Conservation (phyloP, 1,140 invertebrate species). For the Brachionus calyciflorus region DNA sequence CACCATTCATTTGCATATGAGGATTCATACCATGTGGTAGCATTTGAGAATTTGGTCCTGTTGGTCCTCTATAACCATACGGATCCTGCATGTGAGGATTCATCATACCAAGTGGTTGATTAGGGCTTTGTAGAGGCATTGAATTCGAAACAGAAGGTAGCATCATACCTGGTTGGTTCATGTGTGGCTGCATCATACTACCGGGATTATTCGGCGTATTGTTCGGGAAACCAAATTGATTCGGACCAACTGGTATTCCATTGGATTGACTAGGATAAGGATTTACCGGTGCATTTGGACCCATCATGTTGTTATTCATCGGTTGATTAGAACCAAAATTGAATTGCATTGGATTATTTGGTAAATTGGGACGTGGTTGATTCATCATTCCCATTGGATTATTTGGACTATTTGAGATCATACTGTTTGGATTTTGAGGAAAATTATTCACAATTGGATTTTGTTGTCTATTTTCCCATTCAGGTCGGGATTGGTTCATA, state of each 20-base stretch:
- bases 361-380: background rate
- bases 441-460: constrained; percentile 49
- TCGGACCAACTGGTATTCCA: background rate
- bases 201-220: background rate
- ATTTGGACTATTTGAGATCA: background rate
- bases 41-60: background rate
- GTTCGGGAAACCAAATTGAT: constrained; percentile 6
- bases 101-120: constrained; percentile 27
- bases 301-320: background rate
- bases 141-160: background rate
- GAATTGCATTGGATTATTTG: background rate
- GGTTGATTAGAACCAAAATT: background rate
- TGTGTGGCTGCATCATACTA: background rate
- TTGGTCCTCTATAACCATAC: background rate
- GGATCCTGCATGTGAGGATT: background rate
- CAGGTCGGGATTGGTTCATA: constrained; percentile 66
- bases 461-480: constrained; percentile 73
- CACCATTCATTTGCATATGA: background rate
- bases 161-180: constrained; percentile 6
- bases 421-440: background rate
- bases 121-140: constrained; percentile 28
- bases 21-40: background rate
- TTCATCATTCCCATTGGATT: constrained; percentile 20
- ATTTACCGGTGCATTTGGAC: background rate
- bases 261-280: background rate